These are phyloP conservation scores for Acromyrmex charruanus DNA, from an alignment of 1,140 invertebrate genomes.

Conservation along the genomic window DNA sequence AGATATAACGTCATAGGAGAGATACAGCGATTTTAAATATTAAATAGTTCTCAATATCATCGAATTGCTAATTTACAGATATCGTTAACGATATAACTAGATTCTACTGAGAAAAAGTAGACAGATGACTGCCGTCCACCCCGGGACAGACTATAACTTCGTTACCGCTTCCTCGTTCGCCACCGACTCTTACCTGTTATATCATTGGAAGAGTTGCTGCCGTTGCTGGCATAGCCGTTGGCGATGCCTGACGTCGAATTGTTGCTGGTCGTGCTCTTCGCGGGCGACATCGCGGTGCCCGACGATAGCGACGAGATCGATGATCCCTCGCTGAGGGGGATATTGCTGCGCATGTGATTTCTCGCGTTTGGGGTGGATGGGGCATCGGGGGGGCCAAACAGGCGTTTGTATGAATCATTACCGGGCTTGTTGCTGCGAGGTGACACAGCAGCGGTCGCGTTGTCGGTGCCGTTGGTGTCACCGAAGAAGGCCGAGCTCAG, in stretches of 20 bases:
- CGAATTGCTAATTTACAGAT: not conserved
- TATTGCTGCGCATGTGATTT: constrained; percentile 85
- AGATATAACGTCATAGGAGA: not conserved
- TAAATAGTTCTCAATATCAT: constrained; percentile 9
- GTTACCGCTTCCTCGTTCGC: constrained; percentile 5
- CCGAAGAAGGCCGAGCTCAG: constrained; percentile 84
- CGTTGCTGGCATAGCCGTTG: constrained; percentile 80
- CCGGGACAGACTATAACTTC: not conserved
- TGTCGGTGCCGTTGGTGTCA: constrained; percentile 73
- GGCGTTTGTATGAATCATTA: constrained; percentile 87
- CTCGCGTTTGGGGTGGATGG: constrained; percentile 84
- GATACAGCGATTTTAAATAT: not conserved
- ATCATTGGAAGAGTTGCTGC: constrained; percentile 79
- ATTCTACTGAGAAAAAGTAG: not conserved
- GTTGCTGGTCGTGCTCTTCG: constrained; percentile 81
- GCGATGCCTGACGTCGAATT: constrained; percentile 77
- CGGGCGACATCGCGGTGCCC: constrained; percentile 71
- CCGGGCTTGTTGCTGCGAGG: constrained; percentile 85
- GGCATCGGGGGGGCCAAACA: constrained; percentile 86
- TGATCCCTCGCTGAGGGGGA: constrained; percentile 78
- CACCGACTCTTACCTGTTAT: constrained; percentile 81
- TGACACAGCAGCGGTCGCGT: constrained; percentile 72
- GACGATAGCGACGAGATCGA: constrained; percentile 62
- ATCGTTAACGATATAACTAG: not conserved
- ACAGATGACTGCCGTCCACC: not conserved